These are phyloP conservation scores for Brachionus manjavacas DNA, from an alignment of 1,140 invertebrate species.

Conservation along the genomic window DNA sequence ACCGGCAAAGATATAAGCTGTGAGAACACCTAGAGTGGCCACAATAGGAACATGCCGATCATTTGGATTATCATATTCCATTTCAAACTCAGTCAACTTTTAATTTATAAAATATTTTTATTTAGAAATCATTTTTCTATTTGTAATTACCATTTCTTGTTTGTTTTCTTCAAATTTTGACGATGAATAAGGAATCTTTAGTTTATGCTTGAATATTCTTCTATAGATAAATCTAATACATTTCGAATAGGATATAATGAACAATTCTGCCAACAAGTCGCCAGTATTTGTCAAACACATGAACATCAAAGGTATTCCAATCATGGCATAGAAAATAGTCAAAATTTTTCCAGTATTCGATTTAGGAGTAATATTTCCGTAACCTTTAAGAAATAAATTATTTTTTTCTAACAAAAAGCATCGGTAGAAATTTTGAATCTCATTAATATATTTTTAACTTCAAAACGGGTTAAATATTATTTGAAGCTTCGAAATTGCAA, in stretches of 20 bases:
- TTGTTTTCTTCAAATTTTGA: constrained; percentile 41
- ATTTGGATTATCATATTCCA: constrained; percentile 41
- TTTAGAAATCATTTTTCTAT: not conserved
- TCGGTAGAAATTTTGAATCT: too few relatives aligned
- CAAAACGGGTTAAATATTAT: too few relatives aligned
- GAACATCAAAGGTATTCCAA: constrained; percentile 88
- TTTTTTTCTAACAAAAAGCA: too few relatives aligned
- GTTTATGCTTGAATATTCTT: constrained; percentile 31
- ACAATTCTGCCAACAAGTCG: constrained; percentile 88
- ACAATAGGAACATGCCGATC: constrained; percentile 67
- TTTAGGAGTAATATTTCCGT: constrained; percentile 89
- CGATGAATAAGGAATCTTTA: constrained; percentile 32
- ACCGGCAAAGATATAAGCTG: constrained; percentile 43
- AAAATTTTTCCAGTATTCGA: constrained; percentile 83
- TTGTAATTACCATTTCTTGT: constrained; percentile 36
- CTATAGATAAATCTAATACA: constrained; percentile 24
- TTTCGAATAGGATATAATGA: constrained; percentile 70
- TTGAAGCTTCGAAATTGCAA: too few relatives aligned
- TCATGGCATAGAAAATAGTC: constrained; percentile 88
- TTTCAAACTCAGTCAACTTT: constrained; percentile 39
- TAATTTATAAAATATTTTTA: not conserved
- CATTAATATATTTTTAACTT: too few relatives aligned
- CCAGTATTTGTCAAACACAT: constrained; percentile 88
- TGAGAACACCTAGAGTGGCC: constrained; percentile 66
- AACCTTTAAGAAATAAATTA: constrained; percentile 64